Base-by-base conservation (phyloP, 2,888 invertebrate species). In the Malacosoma neustria region DNA sequence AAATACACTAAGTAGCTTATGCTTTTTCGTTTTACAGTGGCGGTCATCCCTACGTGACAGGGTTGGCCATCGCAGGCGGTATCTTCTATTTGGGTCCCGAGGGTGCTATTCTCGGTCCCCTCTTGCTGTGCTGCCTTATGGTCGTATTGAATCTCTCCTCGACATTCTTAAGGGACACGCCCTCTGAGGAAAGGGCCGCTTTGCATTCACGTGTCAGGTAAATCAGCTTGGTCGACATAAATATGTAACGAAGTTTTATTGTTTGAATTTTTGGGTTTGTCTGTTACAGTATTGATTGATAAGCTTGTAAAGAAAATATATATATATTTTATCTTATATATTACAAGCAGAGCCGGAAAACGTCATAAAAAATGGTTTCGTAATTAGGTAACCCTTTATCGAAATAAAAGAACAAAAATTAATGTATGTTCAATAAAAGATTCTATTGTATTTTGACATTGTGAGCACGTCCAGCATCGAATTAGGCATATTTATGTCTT, bases 51-150 rank as follows among this genome's bases (percentile, higher is more conserved):
- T 99, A 98, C 81, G 89, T 99, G 44, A 98, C 98, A 5, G 99
- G 98, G 29, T 85, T 99, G 37, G 96, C 99, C 2, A 97, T 99
- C 61, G 98, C 98, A 11, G 99, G 99, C 7, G 99, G 99, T 33
- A 95, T 99, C 64, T 97, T 98, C 79, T 99, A 97, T 89, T 87
- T 98, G 50, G 99, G 99, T 0, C 92, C 97, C 39, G 96, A 98
- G 76, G 99, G 99, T 0, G 98, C 98, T 1, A 95, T 99, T 50
- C 92, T 99, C 41, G 99, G 99, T 0, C 99, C 99, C 0, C 88
- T 99, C 15, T 88, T 99, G 35, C 88, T 99, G 0, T 99, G 99
- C 72, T 95, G 95, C 57, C 91, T 99, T 37, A 93, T 98, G 79
- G 98, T 98, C 1, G 93, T 94, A 11, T 91, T 97, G 46, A 96